A percentile compares a stretch with the other conserved stretches of the same genome.
Conservation (phyloP, 2,888 invertebrate genomes). For the Tinea semifulvella region DNA sequence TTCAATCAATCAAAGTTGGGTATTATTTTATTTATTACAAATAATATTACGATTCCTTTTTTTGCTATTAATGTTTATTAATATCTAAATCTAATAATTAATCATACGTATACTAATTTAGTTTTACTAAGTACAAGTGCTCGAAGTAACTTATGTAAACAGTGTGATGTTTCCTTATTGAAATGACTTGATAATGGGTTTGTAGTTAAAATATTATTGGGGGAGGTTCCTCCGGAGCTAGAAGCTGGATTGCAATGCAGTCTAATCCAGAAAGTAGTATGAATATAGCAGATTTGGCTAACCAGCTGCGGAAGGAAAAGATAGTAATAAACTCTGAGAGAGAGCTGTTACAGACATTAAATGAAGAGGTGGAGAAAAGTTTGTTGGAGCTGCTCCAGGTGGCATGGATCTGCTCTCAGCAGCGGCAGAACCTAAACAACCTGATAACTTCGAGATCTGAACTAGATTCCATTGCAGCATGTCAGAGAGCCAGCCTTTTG, state of each 20-base stretch:
- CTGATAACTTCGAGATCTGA: constrained; percentile 79
- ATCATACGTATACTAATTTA: background rate
- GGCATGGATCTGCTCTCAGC: constrained; percentile 90
- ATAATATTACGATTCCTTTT: background rate
- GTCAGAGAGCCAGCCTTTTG: constrained; percentile 66
- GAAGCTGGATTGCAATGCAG: constrained; percentile 47
- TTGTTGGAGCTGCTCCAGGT: constrained; percentile 70
- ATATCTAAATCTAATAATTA: background rate
- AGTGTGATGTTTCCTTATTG: constrained; percentile 25
- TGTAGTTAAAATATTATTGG: constrained; percentile 18
- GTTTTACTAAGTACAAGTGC: background rate
- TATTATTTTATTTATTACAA: background rate
- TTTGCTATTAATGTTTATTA: constrained; percentile 1
- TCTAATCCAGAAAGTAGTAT: constrained; percentile 55
- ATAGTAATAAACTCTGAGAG: constrained; percentile 88
- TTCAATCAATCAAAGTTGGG: constrained; percentile 2
- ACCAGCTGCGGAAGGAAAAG: constrained; percentile 82
- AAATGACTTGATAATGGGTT: constrained; percentile 34
- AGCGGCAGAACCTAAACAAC: constrained; percentile 81
- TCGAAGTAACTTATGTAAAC: background rate
- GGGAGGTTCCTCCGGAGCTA: background rate
- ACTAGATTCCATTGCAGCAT: constrained; percentile 79
- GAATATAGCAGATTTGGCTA: constrained; percentile 59
- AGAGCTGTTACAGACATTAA: constrained; percentile 79
- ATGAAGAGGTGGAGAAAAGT: constrained; percentile 72